Percentiles rank a stretch among this genome's conserved stretches.
phyloP scores from a whole-genome alignment of 2,113 vertebrate species.

The Numida meleagris region DNA sequence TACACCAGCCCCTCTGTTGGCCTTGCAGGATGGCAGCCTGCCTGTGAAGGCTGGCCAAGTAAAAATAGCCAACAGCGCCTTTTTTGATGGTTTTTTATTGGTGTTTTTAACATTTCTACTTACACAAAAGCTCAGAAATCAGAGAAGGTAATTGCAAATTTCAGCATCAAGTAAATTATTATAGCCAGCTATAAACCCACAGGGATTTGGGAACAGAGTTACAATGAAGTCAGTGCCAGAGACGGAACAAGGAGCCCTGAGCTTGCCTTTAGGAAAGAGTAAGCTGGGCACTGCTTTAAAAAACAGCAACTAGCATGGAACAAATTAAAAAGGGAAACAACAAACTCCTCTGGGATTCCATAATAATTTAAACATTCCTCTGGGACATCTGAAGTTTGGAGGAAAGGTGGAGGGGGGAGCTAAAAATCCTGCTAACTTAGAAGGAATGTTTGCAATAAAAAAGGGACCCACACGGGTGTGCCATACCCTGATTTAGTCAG shows the following conservation, averaged over 20 bases:
- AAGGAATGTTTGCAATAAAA: conserved; percentile 26
- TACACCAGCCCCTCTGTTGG: background rate
- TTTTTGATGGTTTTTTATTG: background rate
- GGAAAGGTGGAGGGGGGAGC: background rate
- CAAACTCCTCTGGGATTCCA: conserved; percentile 22
- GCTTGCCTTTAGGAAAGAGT: background rate
- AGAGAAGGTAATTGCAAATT: conserved; percentile 19
- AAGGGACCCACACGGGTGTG: background rate
- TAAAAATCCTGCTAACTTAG: background rate
- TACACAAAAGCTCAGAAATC: background rate
- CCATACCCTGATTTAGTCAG: background rate
- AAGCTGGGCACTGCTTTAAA: conserved; percentile 27
- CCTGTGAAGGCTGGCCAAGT: background rate
- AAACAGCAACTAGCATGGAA: background rate
- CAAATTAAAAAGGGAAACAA: conserved; percentile 21
- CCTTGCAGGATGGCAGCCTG: background rate
- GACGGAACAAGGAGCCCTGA: background rate
- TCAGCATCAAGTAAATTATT: background rate
- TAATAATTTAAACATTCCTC: conserved; percentile 41
- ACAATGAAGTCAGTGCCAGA: background rate
- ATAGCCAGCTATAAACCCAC: background rate
- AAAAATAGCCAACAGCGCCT: background rate
- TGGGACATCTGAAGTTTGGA: conserved; percentile 10
- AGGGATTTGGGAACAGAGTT: conserved; percentile 7
- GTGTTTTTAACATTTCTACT: conserved; percentile 27